Base-by-base conservation (phyloP, 2,888 invertebrate genomes). In the Xanthorhoe spadicearia region DNA sequence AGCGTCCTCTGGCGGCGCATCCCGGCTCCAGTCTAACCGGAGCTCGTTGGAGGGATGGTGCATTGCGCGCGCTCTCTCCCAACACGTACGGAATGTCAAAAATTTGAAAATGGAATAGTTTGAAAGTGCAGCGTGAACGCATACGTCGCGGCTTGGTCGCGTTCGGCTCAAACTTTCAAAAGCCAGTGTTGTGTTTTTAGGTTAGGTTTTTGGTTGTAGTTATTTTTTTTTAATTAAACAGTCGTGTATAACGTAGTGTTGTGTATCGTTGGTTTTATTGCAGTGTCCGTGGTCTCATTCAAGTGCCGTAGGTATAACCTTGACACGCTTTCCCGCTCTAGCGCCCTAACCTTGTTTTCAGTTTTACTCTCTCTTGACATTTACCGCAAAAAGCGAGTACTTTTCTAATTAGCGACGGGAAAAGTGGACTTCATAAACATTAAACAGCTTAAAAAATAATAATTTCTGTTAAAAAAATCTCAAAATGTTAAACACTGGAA, bases 271-370 rank as follows among this genome's bases (percentile, higher is more conserved):
- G 77, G 79, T 78, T 83, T 79, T 77, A 82, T 86, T 84, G 86
- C 86, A 83, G 87, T 84, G 84, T 81, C 82, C 79, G 85, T 84
- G 84, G 81, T 84, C 79, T 80, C 83, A 82, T 85, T 84, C 83
- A 84, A 81, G 84, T 85, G 85, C 78, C 79, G 85, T 77, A 65
- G 71, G 72, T 75, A 80, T 87, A 89, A 90, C 92, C 92, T 93
- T 93, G 92, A 91, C 92, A 92, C 88, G 79, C 83, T 92, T 91
- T 91, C 89, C 90, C 91, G 90, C 92, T 89, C 83, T 87, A 79
- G 83, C 82, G 82, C 82, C 82, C 79, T 84, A 85, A 86, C 88
- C 89, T 90, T 89, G 87, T 87, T 89, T 88, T 88, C 83, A 80
- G 83, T 87, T 90, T 87, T 89, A 90, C 87, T 88, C 85, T 85